Conservation (phyloP, 2,797 vertebrate genomes). For the Dipus sagitta region DNA sequence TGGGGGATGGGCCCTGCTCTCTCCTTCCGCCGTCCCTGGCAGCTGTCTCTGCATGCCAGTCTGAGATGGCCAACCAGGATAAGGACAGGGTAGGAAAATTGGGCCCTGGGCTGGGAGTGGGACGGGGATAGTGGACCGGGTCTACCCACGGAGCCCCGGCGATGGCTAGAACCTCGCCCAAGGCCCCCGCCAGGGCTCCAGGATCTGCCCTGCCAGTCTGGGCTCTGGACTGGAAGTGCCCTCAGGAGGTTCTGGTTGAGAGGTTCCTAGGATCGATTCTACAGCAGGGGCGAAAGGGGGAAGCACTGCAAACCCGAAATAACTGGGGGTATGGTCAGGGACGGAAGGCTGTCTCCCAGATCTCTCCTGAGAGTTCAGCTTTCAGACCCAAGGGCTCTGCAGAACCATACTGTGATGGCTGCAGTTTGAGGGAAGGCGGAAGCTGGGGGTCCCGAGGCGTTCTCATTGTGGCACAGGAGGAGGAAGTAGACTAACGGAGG, state of each 20-base stretch:
- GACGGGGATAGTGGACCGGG: not conserved
- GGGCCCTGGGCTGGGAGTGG: not conserved
- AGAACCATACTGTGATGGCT: not conserved
- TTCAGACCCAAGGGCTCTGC: slow-evolving; percentile 27
- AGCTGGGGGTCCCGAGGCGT: not conserved
- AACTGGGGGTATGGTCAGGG: not conserved
- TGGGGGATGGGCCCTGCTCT: too few relatives aligned
- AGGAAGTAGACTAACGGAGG: rapidly evolving
- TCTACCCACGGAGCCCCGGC: not conserved
- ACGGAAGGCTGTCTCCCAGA: not conserved
- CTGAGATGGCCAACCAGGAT: not conserved
- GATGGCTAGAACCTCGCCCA: not conserved
- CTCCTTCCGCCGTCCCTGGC: rapidly evolving
- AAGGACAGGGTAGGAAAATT: not conserved
- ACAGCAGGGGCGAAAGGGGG: not conserved
- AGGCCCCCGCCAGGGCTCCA: not conserved
- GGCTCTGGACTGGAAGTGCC: not conserved
- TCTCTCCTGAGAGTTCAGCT: not conserved
- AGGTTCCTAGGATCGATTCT: not conserved
- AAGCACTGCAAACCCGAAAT: not conserved
- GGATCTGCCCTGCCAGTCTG: not conserved
- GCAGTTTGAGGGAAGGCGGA: not conserved
- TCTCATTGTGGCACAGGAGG: too few relatives aligned
- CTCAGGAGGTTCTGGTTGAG: slow-evolving; percentile 41
- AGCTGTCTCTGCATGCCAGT: not conserved